Base-by-base conservation (phyloP, 2,797 vertebrate genomes). In the Otolemur crassicaudatus region DNA sequence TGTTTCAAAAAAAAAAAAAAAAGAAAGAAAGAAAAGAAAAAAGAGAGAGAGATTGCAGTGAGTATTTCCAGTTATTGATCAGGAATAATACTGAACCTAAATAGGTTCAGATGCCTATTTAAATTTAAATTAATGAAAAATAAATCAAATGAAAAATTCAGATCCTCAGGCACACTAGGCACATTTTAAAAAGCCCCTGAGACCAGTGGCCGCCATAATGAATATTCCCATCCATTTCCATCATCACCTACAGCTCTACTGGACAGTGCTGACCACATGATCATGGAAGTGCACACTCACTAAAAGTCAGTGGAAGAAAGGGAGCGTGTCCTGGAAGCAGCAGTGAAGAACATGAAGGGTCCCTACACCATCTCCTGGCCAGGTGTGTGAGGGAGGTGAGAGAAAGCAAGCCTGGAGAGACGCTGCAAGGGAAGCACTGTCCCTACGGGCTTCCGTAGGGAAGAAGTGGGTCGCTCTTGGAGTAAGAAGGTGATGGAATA, bases 211-310 rank as follows among this genome's bases (percentile, higher is more conserved):
- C 13, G 5, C 16, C 53, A 23, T 19, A 11, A 1, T 34, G n/a
- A 76, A 29, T 40, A 53, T 37, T 69, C 27, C 13, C 7, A 10
- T 0, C 23, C 7, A 16, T 65, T 88, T 72, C 53, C 34, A 9
- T 93, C 80, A 25, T 46, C 43, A 58, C 22, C 23, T 61, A 82
- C 43, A 25, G 4, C 29, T 37, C 40, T 69, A 1, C 17, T 8
- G 9, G 43, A 22, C 10, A 9, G 53, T 53, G 40, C 70, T 1
- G 10, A 20, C 31, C 0, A 0, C 11, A 1, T 20, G 37, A 27
- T 73, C 9, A 2, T 22, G 10, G 53, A 31, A 46, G 12, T 46
- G 37, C 43, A 34, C 49, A 40, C 34, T 29, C 49, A 40, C 34
- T 70, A 5, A 23, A 31, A 73, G 20, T 67, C 20, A 19, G 12